Percentiles rank a stretch among this genome's conserved stretches.
phyloP scores from a whole-genome alignment of 1,140 invertebrate genomes.

The Saxidomus purpurata region DNA sequence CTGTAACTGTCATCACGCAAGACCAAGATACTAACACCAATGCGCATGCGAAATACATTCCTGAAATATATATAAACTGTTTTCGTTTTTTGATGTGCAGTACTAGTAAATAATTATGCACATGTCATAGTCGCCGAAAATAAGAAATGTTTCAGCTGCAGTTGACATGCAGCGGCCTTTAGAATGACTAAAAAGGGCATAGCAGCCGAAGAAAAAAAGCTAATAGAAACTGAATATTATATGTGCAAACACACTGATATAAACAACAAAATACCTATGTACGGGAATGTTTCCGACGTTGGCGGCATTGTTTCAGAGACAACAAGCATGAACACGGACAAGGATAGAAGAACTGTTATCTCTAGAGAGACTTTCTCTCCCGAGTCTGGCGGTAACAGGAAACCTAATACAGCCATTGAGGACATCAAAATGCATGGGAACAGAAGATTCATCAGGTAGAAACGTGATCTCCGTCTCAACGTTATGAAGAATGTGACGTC shows the following conservation, averaged over 20 bases:
- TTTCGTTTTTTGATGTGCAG: neutral
- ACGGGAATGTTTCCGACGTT: constrained; percentile 94
- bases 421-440: constrained; percentile 87
- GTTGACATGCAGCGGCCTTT: too few relatives aligned
- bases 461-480: constrained; percentile 97
- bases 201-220: too few relatives aligned
- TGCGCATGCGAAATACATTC: constrained; percentile 77
- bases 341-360: constrained; percentile 89
- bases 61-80: too few relatives aligned
- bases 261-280: constrained; percentile 82
- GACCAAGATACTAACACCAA: constrained; percentile 80
- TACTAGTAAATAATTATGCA: neutral
- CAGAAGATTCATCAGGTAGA: constrained; percentile 91
- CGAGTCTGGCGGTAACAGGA: constrained; percentile 88
- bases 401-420: constrained; percentile 94
- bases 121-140: too few relatives aligned
- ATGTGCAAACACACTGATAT: neutral
- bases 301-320: constrained; percentile 97
- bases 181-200: too few relatives aligned
- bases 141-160: too few relatives aligned
- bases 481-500: constrained; percentile 99
- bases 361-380: constrained; percentile 90
- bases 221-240: too few relatives aligned
- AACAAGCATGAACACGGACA: constrained; percentile 88
- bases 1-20: constrained; percentile 83